Evolutionary conservation across 2,113 vertebrate genomes (phyloP).

Genomic region (Gorsachius goisagi): DNA sequence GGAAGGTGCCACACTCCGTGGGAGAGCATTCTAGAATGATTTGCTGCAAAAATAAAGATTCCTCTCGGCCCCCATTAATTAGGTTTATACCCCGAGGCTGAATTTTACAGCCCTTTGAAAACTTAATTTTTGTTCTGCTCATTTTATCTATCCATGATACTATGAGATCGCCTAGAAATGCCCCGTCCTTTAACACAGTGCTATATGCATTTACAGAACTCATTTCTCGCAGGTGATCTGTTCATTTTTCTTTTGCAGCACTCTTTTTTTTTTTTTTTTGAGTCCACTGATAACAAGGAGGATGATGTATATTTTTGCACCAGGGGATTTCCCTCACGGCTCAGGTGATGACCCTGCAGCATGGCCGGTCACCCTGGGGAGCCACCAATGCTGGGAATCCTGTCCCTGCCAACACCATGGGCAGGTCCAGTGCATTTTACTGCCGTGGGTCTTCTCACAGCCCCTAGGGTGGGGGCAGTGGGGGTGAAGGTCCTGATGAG

Average conservation of each 20-base stretch:
- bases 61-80: neutral
- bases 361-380: neutral
- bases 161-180: accelerated
- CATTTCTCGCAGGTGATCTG: neutral
- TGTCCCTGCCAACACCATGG: neutral
- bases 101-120: neutral
- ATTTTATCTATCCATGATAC: accelerated
- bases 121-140: neutral
- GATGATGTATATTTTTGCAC: neutral
- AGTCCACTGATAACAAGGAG: neutral
- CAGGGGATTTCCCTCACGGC: accelerated
- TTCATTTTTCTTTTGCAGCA: neutral
- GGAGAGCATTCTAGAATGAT: neutral
- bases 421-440: neutral
- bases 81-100: neutral
- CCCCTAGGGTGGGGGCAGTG: neutral
- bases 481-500: neutral
- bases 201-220: neutral
- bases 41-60: neutral
- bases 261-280: neutral
- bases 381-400: neutral
- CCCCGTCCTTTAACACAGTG: accelerated
- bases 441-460: neutral
- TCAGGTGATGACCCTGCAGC: neutral
- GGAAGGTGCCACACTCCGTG: accelerated